These are phyloP conservation scores for Leptinotarsa undecemlineata DNA, from an alignment of 1,140 invertebrate genomes.

Conservation along the genomic window DNA sequence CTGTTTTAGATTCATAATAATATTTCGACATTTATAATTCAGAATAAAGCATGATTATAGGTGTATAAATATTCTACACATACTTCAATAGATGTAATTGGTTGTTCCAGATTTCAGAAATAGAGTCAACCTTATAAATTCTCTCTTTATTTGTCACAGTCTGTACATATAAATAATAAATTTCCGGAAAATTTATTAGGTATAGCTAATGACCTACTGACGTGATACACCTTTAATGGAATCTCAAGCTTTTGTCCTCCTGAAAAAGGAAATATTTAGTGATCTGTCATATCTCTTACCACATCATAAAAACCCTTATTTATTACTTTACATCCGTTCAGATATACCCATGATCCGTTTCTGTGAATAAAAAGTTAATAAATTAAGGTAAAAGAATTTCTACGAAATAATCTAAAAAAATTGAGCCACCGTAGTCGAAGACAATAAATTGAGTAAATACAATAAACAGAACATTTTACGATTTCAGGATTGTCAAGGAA, in stretches of 20 bases:
- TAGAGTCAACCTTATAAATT: too few species aligned
- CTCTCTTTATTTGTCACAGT: too few species aligned
- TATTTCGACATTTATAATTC: too few species aligned
- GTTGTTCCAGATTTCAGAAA: too few species aligned
- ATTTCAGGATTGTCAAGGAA: conserved; percentile 35
- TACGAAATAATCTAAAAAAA: conserved; percentile 35
- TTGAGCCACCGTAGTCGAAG: conserved; percentile 38
- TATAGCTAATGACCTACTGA: too few species aligned
- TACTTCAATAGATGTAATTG: too few species aligned
- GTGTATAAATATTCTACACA: too few species aligned
- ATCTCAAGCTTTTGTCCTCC: background rate
- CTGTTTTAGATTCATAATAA: too few species aligned
- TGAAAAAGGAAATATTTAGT: background rate
- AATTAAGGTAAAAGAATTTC: conserved; percentile 28
- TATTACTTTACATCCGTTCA: background rate
- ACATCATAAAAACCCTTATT: conserved; percentile 4
- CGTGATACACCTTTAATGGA: background rate
- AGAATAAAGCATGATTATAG: too few species aligned
- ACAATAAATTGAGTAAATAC: conserved; percentile 49
- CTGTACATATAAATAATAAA: too few species aligned
- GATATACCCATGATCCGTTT: background rate
- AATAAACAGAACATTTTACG: conserved; percentile 43
- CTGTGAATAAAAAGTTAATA: conserved; percentile 23
- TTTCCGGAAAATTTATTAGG: too few species aligned
- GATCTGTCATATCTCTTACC: conserved; percentile 2